Evolutionary conservation across 2,888 invertebrate species (phyloP), one percentile per base, ranked within the genome.

Genomic region (Ditula angustiorana): DNA sequence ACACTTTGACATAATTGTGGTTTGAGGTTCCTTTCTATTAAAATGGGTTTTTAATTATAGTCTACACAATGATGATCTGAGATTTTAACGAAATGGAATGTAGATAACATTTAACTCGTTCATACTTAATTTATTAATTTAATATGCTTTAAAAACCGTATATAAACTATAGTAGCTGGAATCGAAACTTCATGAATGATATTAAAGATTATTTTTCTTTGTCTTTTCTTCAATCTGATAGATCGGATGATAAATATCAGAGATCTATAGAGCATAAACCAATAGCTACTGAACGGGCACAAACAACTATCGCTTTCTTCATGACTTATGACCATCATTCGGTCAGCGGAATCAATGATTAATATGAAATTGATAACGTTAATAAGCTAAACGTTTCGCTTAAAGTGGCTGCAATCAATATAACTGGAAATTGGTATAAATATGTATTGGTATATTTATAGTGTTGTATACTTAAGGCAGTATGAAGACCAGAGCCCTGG

Each of bases 261-360:
- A 30, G 53, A 21, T 47, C 21, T 46, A 58, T 16, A 4, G 53
- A 33, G 64, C 64, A 53, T 35, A 59, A 63, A 63, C 50, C 63
- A 58, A 30, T 58, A 37, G 67, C 67, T 63, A 62, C 66, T 19
- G 66, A 66, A 62, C 53, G 11, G 60, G 30, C 24, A 41, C 64
- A 57, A 66, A 58, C 66, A 57, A 62, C 67, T 67, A 53, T 67
- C 67, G 52, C 63, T 67, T 67, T 67, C 67, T 41, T 59, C 64
- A 64, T 64, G 53, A 64, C 52, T 59, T 59, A 64, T 59, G 64
- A 23, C 53, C 59, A 52, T 58, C 63, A 52, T 37, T 64, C 47
- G 28, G 21, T 37, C 59, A 35, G 61, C 37, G 33, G 60, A 50
- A 56, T 57, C 55, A 19, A 50, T 64, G 64, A 64, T 64, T 59